These are phyloP conservation scores for Ommatoiulus sabulosus DNA, from an alignment of 2,888 invertebrate genomes.

Conservation along the genomic window DNA sequence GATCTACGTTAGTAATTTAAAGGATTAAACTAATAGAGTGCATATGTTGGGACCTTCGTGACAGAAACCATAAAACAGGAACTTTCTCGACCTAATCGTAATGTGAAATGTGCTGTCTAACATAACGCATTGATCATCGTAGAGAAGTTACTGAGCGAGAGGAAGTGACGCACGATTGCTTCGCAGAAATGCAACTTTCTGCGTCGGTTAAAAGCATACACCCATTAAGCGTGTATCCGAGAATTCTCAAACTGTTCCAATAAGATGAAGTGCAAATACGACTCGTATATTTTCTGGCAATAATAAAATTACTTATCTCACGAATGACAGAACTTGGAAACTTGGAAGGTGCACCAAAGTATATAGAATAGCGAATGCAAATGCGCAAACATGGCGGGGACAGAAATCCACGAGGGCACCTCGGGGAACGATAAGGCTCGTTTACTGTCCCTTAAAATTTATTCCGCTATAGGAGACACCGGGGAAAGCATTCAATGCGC, in stretches of 20 bases:
- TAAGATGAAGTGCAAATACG: neutral
- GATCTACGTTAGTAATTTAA: too few species aligned
- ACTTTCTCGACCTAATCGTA: too few species aligned
- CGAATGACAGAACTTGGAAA: neutral
- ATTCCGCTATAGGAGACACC: neutral
- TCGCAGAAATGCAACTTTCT: neutral
- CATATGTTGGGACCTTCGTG: too few species aligned
- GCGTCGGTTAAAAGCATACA: too few species aligned
- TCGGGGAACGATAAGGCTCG: neutral
- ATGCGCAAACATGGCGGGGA: neutral
- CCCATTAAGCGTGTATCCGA: too few species aligned
- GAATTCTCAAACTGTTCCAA: neutral
- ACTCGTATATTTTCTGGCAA: neutral
- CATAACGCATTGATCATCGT: too few species aligned
- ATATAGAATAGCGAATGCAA: neutral
- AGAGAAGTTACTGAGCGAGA: too few species aligned
- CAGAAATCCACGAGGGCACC: constrained; percentile 5
- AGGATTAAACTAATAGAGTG: too few species aligned
- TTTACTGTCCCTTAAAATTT: neutral
- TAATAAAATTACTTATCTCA: constrained; percentile 20
- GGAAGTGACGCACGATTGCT: neutral
- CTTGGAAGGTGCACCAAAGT: neutral
- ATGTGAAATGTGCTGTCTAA: too few species aligned
- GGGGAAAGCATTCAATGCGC: neutral
- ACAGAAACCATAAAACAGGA: too few species aligned